A percentile compares a stretch with the other conserved stretches of the same genome.
Conservation (phyloP, 1,140 invertebrate species). For the Dolichoris vasculosae region DNA sequence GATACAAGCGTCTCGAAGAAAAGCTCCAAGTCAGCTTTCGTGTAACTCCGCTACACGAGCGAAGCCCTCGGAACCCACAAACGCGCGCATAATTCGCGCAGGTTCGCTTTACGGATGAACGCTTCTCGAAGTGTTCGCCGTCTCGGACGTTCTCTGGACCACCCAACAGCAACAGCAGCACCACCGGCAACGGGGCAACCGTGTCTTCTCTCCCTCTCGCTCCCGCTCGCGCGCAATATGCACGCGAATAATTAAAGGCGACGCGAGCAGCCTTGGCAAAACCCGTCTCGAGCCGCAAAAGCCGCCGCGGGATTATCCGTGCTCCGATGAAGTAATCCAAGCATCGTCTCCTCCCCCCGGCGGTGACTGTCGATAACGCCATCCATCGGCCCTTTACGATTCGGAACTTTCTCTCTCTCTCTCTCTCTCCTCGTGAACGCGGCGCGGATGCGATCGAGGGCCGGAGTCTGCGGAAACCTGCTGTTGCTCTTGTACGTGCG, state of each 20-base stretch:
- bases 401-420: neutral
- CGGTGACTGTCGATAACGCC: neutral
- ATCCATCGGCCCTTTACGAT: neutral
- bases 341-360: too few species aligned
- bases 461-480: neutral
- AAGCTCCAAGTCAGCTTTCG: too few species aligned
- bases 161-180: too few species aligned
- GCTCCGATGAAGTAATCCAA: slow-evolving; percentile 41
- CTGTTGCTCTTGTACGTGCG: slow-evolving; percentile 11
- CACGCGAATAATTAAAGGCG: slow-evolving; percentile 46
- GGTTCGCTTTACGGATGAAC: slow-evolving; percentile 10
- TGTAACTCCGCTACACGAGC: too few species aligned
- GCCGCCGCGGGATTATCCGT: neutral
- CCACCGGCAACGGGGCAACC: neutral
- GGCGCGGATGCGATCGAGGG: too few species aligned
- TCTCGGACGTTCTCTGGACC: neutral
- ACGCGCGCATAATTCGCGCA: neutral
- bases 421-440: too few species aligned
- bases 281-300: neutral
- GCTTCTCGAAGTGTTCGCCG: neutral
- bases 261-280: neutral
- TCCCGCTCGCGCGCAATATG: too few species aligned
- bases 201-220: neutral
- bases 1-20: too few species aligned
- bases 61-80: too few species aligned